Evolutionary conservation across 2,888 invertebrate genomes (phyloP).

Genomic region (Heteromyza rotundicornis): DNA sequence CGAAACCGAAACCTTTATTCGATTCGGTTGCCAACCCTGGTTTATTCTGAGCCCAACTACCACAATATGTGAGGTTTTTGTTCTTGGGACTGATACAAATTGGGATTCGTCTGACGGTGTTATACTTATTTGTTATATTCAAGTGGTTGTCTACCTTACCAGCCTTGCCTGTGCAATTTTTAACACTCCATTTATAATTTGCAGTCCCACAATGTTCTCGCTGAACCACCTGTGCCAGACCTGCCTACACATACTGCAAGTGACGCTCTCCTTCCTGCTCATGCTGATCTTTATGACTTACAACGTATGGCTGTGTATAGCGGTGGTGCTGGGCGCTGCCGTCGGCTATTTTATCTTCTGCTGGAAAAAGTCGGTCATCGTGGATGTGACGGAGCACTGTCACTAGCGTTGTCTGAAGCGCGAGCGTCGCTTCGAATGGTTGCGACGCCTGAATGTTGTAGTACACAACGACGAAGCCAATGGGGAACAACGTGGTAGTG

Average conservation of each 20-base stretch:
- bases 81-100: too few species aligned
- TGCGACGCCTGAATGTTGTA: conserved; percentile 17
- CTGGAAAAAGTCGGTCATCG: conserved; percentile 92
- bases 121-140: neutral
- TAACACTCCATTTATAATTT: neutral
- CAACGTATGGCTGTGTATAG: conserved; percentile 91
- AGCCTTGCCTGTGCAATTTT: neutral
- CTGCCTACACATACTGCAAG: conserved; percentile 85
- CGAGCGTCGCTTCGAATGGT: conserved; percentile 23
- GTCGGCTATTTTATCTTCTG: conserved; percentile 94
- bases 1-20: too few species aligned
- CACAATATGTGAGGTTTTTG: too few species aligned
- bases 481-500: neutral
- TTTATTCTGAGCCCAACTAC: too few species aligned
- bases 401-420: conserved; percentile 69
- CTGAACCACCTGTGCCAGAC: conserved; percentile 86
- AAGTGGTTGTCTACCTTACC: too few species aligned
- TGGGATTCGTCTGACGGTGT: neutral
- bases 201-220: conserved; percentile 86
- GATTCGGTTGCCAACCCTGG: too few species aligned
- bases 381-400: conserved; percentile 95
- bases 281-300: conserved; percentile 98
- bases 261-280: conserved; percentile 88
- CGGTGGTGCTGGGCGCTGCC: conserved; percentile 87
- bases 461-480: neutral